These are phyloP conservation scores for Atrina japonica DNA, from an alignment of 2,888 invertebrate genomes.

Conservation along the genomic window DNA sequence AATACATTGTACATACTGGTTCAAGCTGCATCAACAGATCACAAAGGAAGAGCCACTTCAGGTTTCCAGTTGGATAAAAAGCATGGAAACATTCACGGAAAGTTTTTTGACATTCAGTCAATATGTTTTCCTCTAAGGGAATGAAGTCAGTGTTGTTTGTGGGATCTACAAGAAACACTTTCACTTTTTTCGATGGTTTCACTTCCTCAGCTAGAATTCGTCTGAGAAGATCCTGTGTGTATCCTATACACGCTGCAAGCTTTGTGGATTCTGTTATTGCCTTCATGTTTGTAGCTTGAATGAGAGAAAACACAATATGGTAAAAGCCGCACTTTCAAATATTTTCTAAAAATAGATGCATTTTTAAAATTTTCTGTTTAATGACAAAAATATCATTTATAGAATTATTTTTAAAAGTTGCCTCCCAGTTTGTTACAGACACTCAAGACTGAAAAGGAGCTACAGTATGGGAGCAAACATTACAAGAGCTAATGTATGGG, in stretches of 20 bases:
- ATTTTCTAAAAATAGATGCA: too few relatives aligned
- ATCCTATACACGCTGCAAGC: slow-evolving; percentile 92
- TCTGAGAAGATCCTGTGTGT: slow-evolving; percentile 90
- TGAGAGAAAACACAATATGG: not conserved
- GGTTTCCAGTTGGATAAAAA: slow-evolving; percentile 95
- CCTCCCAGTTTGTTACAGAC: too few relatives aligned
- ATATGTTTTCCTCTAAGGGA: slow-evolving; percentile 83
- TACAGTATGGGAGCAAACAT: too few relatives aligned
- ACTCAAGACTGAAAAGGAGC: too few relatives aligned
- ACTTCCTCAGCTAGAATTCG: slow-evolving; percentile 88
- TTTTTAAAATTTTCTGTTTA: too few relatives aligned
- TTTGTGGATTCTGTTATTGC: slow-evolving; percentile 86
- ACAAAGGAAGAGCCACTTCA: slow-evolving; percentile 96
- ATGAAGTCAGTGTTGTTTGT: slow-evolving; percentile 57
- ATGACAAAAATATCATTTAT: too few relatives aligned
- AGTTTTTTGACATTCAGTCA: slow-evolving; percentile 94
- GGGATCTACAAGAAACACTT: slow-evolving; percentile 61
- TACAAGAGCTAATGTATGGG: too few relatives aligned
- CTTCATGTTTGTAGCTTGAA: slow-evolving; percentile 63
- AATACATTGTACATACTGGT: slow-evolving; percentile 71
- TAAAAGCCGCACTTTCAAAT: too few relatives aligned
- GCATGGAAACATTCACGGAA: slow-evolving; percentile 96
- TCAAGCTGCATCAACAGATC: slow-evolving; percentile 82
- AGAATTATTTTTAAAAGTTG: too few relatives aligned
- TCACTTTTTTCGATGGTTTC: slow-evolving; percentile 47